Evolutionary conservation across 92 coral and sea anemone species (phyloP), one percentile per base, ranked within the genome.

Genomic region (Meandrina meandrites): DNA sequence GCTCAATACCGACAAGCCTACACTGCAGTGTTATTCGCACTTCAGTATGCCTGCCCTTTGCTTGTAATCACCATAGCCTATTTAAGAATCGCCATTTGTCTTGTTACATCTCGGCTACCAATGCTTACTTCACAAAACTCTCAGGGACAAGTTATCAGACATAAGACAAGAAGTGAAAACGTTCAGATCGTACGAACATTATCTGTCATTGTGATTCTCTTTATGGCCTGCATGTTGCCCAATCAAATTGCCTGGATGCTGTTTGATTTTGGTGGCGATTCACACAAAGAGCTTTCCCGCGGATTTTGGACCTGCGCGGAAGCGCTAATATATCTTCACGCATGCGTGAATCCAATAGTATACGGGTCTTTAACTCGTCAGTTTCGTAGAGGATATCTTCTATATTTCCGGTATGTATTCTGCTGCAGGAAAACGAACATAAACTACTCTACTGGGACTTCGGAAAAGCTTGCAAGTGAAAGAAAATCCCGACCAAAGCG

Each of bases 231-330:
- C 35, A 97, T 94, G 95, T 78, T 97, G 76, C 98, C 98, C 19
- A 95, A 96, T 71, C 93, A 96, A 60, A 95, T 97, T 53, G 98
- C 96, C 8, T 97, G 99, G 99, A 89, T 97, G 88, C 72, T 96
- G 84, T 78, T 86, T 75, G 98, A 97, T 66, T 95, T 97, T 84
- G 99, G 96, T 6, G 91, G 93, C n/a, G 93, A 87, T 16, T 73
- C 94, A 16, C 60, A 92, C 64, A 82, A 91, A 71, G 89, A 97
- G 50, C 80, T 97, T 32, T 89, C 95, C 28, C 89, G 82, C 18
- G 87, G 86, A 36, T 95, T 97, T 84, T 94, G 98, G 98, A 80
- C 88, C n/a, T 86, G 91, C 37, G 93, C 98, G 1, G 96, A 95
- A 81, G 96, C 94, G 16, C 80, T 97, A 50, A 93, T 93, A 68